Conservation (phyloP, 2,113 vertebrate genomes). For the Pampusana beccarii region DNA sequence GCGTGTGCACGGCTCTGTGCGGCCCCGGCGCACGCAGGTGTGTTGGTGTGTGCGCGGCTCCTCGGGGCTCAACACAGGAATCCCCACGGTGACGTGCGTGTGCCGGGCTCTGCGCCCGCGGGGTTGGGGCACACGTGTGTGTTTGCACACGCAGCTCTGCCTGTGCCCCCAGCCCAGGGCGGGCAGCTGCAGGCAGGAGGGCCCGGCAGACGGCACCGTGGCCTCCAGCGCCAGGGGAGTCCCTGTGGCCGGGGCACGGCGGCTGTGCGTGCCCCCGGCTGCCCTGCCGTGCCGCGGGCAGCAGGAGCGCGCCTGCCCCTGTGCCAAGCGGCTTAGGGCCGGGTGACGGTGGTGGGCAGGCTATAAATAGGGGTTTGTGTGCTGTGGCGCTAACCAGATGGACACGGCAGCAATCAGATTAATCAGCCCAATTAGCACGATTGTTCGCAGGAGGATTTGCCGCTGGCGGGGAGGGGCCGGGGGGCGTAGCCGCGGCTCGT, state of each 20-base stretch:
- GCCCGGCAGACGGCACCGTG: background rate
- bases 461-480: background rate
- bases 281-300: background rate
- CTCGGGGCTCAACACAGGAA: too few relatives aligned
- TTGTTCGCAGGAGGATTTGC: constrained; percentile 48
- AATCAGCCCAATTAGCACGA: constrained; percentile 58
- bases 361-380: constrained; percentile 66
- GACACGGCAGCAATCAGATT: constrained; percentile 60
- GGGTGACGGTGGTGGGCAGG: background rate
- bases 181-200: background rate
- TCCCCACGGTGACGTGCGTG: accelerated
- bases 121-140: accelerated
- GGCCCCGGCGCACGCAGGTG: accelerated
- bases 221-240: background rate
- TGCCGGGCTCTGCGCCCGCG: background rate
- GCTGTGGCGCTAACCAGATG: background rate
- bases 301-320: background rate
- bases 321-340: constrained; percentile 42
- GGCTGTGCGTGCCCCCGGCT: background rate
- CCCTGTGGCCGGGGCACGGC: accelerated
- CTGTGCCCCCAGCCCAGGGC: background rate
- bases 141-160: background rate
- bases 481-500: background rate
- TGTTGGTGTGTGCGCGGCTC: background rate
- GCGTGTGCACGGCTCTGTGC: background rate